Conservation (phyloP, 2,888 invertebrate species). For the Cepaea hortensis region DNA sequence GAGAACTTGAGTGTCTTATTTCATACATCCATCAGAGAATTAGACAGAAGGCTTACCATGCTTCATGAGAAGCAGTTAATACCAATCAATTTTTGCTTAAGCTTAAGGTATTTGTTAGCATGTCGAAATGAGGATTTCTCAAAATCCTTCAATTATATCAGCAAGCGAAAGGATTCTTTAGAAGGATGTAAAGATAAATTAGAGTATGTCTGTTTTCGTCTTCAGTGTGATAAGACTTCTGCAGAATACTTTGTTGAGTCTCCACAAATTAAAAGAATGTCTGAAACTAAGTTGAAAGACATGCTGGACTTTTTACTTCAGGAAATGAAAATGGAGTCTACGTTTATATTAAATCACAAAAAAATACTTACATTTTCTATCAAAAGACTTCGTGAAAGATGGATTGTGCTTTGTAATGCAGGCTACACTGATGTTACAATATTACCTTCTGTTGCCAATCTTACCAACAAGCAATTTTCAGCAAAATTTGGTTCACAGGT, state of each 20-base stretch:
- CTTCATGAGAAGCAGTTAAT: slow-evolving; percentile 10
- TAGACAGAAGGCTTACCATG: slow-evolving; percentile 1
- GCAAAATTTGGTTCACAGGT: slow-evolving; percentile 18
- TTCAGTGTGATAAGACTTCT: neutral
- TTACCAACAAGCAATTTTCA: slow-evolving; percentile 14
- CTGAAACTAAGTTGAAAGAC: slow-evolving; percentile 22
- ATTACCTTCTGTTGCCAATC: neutral
- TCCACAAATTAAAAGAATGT: neutral
- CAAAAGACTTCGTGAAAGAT: slow-evolving; percentile 22
- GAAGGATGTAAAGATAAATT: slow-evolving; percentile 21
- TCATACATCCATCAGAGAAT: slow-evolving; percentile 9
- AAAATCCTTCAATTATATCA: neutral
- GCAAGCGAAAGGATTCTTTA: slow-evolving; percentile 6
- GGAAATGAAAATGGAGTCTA: neutral
- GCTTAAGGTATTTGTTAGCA: slow-evolving; percentile 17
- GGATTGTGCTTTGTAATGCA: slow-evolving; percentile 2
- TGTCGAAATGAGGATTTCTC: slow-evolving; percentile 10
- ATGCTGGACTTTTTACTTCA: slow-evolving; percentile 11
- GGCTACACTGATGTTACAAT: slow-evolving; percentile 18
- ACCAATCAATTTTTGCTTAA: neutral
- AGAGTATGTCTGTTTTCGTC: slow-evolving; percentile 21
- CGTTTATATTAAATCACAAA: slow-evolving; percentile 4
- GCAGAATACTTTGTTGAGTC: neutral
- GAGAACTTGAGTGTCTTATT: slow-evolving; percentile 8
- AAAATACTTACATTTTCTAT: neutral